phyloP scores from a whole-genome alignment of 2,888 invertebrate genomes.

The Morpho achilles region DNA sequence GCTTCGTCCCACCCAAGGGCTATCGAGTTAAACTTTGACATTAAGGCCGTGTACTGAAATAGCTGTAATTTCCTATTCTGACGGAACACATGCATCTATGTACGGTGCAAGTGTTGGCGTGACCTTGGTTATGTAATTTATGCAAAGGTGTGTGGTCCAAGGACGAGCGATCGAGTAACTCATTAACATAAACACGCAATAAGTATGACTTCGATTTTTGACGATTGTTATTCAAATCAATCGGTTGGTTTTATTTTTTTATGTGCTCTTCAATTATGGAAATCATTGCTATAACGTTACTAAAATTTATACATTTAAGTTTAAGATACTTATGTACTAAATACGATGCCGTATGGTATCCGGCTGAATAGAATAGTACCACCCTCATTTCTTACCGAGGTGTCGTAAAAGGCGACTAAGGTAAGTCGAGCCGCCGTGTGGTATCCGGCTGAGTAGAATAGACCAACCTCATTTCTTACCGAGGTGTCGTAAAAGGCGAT shows the following conservation, averaged over 20 bases:
- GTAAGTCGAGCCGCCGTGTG: too few species aligned
- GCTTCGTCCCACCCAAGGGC: constrained; percentile 11
- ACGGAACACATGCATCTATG: constrained; percentile 56
- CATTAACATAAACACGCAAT: constrained; percentile 28
- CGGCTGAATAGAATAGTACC: too few species aligned
- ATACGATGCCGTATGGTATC: too few species aligned
- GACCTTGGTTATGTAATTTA: constrained; percentile 66
- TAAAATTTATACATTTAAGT: too few species aligned
- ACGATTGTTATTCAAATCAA: background rate
- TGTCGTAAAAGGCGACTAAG: too few species aligned
- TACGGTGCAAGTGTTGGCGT: constrained; percentile 47
- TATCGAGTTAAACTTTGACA: constrained; percentile 25
- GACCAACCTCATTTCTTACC: too few species aligned
- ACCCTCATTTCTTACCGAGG: too few species aligned
- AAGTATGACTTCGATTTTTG: background rate
- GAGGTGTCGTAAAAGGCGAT: too few species aligned
- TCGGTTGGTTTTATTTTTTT: background rate
- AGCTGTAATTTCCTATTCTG: constrained; percentile 54
- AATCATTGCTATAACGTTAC: too few species aligned
- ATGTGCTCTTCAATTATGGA: background rate
- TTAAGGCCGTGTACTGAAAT: constrained; percentile 42
- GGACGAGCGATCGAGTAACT: constrained; percentile 29
- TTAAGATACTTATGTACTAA: too few species aligned
- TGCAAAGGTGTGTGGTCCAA: constrained; percentile 57
- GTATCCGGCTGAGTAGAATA: too few species aligned